Evolutionary conservation across 1,140 invertebrate genomes (phyloP).

Genomic region (Epicauta chinensis): DNA sequence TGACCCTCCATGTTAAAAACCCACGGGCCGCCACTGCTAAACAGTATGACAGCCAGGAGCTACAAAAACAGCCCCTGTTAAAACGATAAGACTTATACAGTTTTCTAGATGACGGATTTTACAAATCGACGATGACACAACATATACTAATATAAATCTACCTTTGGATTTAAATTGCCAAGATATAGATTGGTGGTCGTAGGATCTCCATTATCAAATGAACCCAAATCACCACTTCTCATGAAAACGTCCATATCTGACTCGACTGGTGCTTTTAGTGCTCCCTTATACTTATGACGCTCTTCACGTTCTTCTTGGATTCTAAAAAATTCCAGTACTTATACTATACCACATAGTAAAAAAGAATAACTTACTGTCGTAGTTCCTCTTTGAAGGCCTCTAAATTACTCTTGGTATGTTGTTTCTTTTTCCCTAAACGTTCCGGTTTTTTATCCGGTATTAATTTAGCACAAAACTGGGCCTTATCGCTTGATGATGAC

Average conservation of each 20-base stretch:
- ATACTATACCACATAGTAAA: conserved; percentile 1
- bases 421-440: conserved; percentile 66
- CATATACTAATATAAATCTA: conserved; percentile 43
- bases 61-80: no score
- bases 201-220: conserved; percentile 89
- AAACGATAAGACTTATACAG: no score
- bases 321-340: conserved; percentile 23
- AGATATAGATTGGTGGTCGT: conserved; percentile 97
- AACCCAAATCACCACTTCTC: conserved; percentile 43
- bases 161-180: conserved; percentile 95
- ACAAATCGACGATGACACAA: conserved; percentile 14
- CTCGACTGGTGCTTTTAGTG: conserved; percentile 39
- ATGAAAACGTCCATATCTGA: conserved; percentile 39
- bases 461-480: conserved; percentile 67
- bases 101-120: no score
- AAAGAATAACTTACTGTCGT: conserved; percentile 30
- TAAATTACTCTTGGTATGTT: conserved; percentile 89
- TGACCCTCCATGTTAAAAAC: no score
- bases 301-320: conserved; percentile 93
- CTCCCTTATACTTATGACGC: conserved; percentile 83
- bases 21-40: no score
- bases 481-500: conserved; percentile 51
- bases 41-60: no score
- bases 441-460: conserved; percentile 60
- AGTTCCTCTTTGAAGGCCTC: conserved; percentile 51